Conservation (phyloP, 2,113 vertebrate species). For the Madoqua kirkii region DNA sequence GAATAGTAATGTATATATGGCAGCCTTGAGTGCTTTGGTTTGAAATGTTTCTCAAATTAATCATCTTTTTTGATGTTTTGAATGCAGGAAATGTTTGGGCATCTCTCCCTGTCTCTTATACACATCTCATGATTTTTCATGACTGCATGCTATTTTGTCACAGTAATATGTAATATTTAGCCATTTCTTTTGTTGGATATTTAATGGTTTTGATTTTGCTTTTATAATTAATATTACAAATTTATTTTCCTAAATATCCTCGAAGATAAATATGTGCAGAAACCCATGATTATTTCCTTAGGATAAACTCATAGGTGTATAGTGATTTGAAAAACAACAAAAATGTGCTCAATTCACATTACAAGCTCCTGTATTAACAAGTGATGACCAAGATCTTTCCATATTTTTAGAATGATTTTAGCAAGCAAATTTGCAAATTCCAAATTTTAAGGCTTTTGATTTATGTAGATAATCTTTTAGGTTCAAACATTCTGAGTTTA, state of each 20-base stretch:
- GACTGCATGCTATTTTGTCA: neutral
- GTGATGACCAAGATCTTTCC: neutral
- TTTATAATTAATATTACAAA: neutral
- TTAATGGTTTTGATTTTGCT: neutral
- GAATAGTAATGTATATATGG: neutral
- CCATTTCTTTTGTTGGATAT: neutral
- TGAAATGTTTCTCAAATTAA: neutral
- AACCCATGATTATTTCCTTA: neutral
- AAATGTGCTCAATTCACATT: neutral
- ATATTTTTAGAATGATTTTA: slow-evolving; percentile 11
- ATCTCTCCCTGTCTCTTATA: too few species aligned
- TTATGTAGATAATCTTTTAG: neutral
- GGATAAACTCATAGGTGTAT: neutral
- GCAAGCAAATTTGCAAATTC: neutral
- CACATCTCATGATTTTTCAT: slow-evolving; percentile 35
- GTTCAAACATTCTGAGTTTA: neutral
- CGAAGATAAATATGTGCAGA: neutral
- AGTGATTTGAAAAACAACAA: neutral
- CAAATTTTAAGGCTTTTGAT: neutral
- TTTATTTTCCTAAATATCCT: neutral
- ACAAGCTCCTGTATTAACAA: neutral
- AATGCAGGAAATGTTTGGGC: neutral
- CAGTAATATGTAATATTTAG: neutral
- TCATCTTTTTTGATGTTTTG: slow-evolving; percentile 12
- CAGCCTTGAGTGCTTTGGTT: neutral